These are phyloP conservation scores for Macheiramphus alcinus DNA, from an alignment of 2,113 vertebrate genomes.

Conservation along the genomic window DNA sequence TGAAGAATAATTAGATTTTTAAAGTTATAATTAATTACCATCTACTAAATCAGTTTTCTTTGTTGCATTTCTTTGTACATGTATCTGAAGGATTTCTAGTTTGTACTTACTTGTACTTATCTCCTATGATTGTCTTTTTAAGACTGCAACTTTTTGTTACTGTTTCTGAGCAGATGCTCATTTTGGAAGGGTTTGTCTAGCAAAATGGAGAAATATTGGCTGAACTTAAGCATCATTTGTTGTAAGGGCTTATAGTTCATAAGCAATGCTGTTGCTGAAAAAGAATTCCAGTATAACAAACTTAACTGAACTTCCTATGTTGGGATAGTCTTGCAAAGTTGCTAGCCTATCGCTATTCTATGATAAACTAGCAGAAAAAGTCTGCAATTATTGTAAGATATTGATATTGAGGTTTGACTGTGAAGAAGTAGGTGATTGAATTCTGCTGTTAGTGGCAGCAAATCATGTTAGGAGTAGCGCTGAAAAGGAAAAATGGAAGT, in stretches of 20 bases:
- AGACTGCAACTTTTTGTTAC: neutral
- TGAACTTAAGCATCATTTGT: neutral
- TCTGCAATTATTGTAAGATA: neutral
- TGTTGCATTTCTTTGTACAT: neutral
- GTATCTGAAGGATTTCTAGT: neutral
- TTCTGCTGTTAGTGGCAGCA: neutral
- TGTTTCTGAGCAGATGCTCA: neutral
- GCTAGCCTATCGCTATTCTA: neutral
- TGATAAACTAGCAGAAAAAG: neutral
- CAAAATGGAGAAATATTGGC: neutral
- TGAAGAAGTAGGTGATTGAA: neutral
- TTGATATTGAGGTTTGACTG: neutral
- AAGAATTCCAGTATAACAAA: neutral
- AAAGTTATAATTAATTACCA: neutral
- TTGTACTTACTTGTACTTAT: neutral
- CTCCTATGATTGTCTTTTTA: neutral
- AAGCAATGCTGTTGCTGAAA: neutral
- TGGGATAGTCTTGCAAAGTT: neutral
- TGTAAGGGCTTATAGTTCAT: neutral
- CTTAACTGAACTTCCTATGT: neutral
- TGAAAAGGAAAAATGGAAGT: neutral
- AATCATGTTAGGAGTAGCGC: neutral
- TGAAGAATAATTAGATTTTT: neutral
- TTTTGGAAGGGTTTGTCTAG: neutral
- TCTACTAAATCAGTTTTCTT: neutral